Percentiles rank a stretch among this genome's conserved stretches.
phyloP scores from a whole-genome alignment of 37 sponge, comb jelly and placozoan species.

The Geodia barretti region DNA sequence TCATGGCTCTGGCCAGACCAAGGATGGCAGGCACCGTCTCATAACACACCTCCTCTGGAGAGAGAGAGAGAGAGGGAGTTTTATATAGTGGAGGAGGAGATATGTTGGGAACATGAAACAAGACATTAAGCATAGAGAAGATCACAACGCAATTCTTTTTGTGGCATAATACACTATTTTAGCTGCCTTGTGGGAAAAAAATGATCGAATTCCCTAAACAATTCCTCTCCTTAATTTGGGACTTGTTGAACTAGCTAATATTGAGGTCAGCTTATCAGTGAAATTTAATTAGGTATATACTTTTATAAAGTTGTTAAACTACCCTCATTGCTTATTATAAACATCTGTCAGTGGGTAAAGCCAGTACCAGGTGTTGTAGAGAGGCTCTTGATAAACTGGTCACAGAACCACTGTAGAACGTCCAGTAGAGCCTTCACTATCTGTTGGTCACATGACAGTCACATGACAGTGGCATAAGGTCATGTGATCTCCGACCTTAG shows the following conservation, averaged over 20 bases:
- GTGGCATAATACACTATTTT: too few species aligned
- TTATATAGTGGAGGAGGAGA: neutral
- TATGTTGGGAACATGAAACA: neutral
- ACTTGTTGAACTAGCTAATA: too few species aligned
- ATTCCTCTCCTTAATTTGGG: too few species aligned
- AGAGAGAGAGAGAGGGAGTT: neutral
- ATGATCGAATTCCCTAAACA: too few species aligned
- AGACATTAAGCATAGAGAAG: too few species aligned
- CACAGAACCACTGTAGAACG: neutral
- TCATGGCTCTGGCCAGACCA: slow-evolving; percentile 38
- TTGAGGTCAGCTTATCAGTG: too few species aligned
- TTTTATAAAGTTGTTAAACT: too few species aligned
- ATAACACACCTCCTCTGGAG: slow-evolving; percentile 12
- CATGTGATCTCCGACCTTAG: neutral
- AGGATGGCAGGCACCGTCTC: slow-evolving; percentile 43
- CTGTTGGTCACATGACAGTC: neutral
- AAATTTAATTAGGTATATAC: too few species aligned
- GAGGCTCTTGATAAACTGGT: neutral
- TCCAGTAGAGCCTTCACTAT: neutral
- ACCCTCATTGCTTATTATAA: too few species aligned
- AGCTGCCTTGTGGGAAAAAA: too few species aligned
- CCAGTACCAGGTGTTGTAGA: neutral
- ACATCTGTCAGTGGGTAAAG: too few species aligned
- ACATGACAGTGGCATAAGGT: neutral
- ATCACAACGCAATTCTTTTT: too few species aligned